Evolutionary conservation across 2,888 invertebrate genomes (phyloP).

Genomic region (Argynnis bischoffii): DNA sequence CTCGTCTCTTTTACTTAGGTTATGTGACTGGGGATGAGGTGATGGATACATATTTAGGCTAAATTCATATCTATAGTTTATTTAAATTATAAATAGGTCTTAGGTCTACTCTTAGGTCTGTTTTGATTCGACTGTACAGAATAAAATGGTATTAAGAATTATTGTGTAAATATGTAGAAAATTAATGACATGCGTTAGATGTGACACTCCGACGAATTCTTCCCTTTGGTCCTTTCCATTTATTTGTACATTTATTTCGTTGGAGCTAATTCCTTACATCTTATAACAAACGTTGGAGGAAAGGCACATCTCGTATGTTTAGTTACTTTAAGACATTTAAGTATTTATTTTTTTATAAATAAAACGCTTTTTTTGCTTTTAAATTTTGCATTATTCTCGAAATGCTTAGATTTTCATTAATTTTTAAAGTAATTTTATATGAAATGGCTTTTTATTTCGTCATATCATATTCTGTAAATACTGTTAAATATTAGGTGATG

Average conservation of each 20-base stretch:
- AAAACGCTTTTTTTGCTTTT: slow-evolving; percentile 23
- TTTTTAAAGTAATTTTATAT: neutral
- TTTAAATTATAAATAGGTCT: too few species aligned
- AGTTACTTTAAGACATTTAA: slow-evolving; percentile 10
- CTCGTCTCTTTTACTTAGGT: slow-evolving; percentile 70
- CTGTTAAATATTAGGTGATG: slow-evolving; percentile 30
- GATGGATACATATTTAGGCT: slow-evolving; percentile 63
- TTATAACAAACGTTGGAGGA: slow-evolving; percentile 6
- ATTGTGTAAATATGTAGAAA: slow-evolving; percentile 37
- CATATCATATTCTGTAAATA: slow-evolving; percentile 29
- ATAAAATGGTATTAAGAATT: slow-evolving; percentile 20
- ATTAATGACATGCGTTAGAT: slow-evolving; percentile 16
- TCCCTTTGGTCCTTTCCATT: neutral
- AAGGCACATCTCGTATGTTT: slow-evolving; percentile 14
- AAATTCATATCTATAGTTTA: slow-evolving; percentile 50
- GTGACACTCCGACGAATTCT: slow-evolving; percentile 16
- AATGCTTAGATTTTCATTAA: neutral
- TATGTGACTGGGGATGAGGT: slow-evolving; percentile 78
- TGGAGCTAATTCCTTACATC: slow-evolving; percentile 4
- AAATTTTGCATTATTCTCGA: slow-evolving; percentile 1
- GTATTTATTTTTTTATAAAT: slow-evolving; percentile 25
- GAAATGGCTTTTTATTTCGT: slow-evolving; percentile 10
- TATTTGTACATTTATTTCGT: slow-evolving; percentile 17
- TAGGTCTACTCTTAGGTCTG: slow-evolving; percentile 39
- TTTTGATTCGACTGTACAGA: slow-evolving; percentile 33